Evolutionary conservation across 2,113 vertebrate species (phyloP).

Genomic region (Sprattus sprattus): DNA sequence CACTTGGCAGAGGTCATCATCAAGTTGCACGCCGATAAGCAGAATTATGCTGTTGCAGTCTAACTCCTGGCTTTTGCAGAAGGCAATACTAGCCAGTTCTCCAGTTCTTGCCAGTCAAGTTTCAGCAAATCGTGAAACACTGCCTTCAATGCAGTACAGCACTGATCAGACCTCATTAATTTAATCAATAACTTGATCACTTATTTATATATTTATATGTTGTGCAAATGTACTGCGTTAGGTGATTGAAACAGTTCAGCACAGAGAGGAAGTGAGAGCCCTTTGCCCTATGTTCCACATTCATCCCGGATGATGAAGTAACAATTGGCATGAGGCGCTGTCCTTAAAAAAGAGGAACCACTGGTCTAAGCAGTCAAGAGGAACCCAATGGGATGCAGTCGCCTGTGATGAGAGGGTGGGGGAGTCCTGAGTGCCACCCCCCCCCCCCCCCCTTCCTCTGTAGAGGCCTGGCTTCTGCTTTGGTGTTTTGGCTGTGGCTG

Average conservation of each 20-base stretch:
- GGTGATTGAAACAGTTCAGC: not conserved
- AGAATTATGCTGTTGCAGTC: not conserved
- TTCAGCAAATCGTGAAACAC: not conserved
- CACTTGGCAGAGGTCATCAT: not conserved
- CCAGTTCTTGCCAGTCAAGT: not conserved
- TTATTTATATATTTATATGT: not conserved
- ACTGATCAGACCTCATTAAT: not conserved
- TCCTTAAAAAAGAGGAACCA: not conserved
- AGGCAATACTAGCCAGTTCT: not conserved
- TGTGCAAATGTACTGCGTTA: not conserved
- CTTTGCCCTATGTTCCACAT: not conserved
- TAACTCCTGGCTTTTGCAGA: not conserved
- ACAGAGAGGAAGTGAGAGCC: not conserved
- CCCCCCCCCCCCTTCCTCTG: not conserved
- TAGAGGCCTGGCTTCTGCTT: not conserved
- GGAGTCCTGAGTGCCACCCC: not conserved
- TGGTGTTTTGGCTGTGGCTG: not conserved
- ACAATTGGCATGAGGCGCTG: constrained; percentile 8
- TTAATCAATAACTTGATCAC: not conserved
- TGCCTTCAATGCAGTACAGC: not conserved
- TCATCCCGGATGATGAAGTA: not conserved
- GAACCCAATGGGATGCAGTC: constrained; percentile 11
- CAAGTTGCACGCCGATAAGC: not conserved
- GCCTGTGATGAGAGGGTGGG: not conserved
- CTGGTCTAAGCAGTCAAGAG: not conserved